A percentile compares a stretch with the other conserved stretches of the same genome.
Conservation (phyloP, 2,888 invertebrate genomes). For the Coenonympha glycerion region DNA sequence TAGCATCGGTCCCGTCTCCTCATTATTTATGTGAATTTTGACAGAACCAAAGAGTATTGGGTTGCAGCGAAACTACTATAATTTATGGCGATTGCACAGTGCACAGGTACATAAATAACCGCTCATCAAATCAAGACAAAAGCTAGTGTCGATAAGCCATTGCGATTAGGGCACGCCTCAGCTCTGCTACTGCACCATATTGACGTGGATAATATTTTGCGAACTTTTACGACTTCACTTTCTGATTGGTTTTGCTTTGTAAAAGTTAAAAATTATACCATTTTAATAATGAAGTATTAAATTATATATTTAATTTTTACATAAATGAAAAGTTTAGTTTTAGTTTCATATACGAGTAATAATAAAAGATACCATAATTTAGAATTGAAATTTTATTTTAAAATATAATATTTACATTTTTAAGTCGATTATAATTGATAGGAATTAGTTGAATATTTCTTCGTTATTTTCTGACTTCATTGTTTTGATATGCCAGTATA, state of each 20-base stretch:
- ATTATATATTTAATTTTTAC: too few relatives aligned
- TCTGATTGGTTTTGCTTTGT: slow-evolving; percentile 39
- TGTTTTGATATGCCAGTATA: too few relatives aligned
- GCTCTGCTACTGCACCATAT: slow-evolving; percentile 59
- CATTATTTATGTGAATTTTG: slow-evolving; percentile 74
- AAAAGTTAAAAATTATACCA: neutral
- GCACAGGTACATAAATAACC: slow-evolving; percentile 58
- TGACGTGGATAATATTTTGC: slow-evolving; percentile 60
- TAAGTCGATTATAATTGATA: too few relatives aligned
- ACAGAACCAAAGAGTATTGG: slow-evolving; percentile 51
- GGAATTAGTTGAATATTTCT: too few relatives aligned
- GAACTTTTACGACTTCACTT: slow-evolving; percentile 57
- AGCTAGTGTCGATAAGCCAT: slow-evolving; percentile 60
- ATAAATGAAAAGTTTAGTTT: too few relatives aligned
- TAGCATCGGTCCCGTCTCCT: slow-evolving; percentile 61
- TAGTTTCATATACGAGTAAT: too few relatives aligned
- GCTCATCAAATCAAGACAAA: slow-evolving; percentile 71
- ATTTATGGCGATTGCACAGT: slow-evolving; percentile 63
- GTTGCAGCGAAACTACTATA: slow-evolving; percentile 59
- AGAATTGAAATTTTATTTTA: too few relatives aligned
- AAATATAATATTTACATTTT: too few relatives aligned
- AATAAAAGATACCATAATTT: too few relatives aligned
- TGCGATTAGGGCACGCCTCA: slow-evolving; percentile 59
- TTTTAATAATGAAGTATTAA: too few relatives aligned
- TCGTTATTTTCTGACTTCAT: too few relatives aligned